A percentile compares a stretch with the other conserved stretches of the same genome.
These are phyloP conservation scores for Galerucella nymphaeae DNA, from an alignment of 2,888 invertebrate genomes.

Conservation along the genomic window DNA sequence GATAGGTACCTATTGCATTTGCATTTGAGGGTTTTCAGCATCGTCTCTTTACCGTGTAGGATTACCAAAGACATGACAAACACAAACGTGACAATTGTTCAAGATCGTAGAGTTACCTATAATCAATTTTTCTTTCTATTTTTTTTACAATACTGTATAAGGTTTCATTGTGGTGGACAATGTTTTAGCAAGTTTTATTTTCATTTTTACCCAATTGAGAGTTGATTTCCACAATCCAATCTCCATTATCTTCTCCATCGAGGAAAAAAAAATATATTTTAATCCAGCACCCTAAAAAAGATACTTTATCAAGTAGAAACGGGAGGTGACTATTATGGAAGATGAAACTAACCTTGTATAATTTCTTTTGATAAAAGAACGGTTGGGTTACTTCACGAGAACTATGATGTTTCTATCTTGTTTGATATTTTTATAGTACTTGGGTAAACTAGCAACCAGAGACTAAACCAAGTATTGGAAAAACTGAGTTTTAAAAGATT, in stretches of 20 bases:
- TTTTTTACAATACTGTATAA: background rate
- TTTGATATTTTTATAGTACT: no score
- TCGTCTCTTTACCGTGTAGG: conserved; percentile 38
- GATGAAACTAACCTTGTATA: no score
- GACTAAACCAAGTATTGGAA: no score
- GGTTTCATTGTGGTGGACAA: background rate
- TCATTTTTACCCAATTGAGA: conserved; percentile 7
- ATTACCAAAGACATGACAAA: conserved; percentile 44
- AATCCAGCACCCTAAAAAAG: background rate
- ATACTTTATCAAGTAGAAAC: conserved; percentile 1
- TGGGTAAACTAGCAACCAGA: no score
- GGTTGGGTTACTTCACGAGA: no score
- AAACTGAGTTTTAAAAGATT: no score
- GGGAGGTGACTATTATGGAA: no score
- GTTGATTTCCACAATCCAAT: conserved; percentile 13
- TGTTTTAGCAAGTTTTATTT: background rate
- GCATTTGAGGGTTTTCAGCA: conserved; percentile 47
- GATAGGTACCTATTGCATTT: background rate
- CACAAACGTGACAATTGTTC: conserved; percentile 29
- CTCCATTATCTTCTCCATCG: conserved; percentile 10
- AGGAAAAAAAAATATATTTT: conserved; percentile 10
- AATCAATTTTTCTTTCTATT: conserved; percentile 1
- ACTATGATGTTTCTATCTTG: no score
- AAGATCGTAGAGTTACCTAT: conserved; percentile 7
- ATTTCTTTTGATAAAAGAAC: no score